These are phyloP conservation scores for Zootermopsis nevadensis DNA, from an alignment of 2,888 invertebrate genomes.

Conservation along the genomic window DNA sequence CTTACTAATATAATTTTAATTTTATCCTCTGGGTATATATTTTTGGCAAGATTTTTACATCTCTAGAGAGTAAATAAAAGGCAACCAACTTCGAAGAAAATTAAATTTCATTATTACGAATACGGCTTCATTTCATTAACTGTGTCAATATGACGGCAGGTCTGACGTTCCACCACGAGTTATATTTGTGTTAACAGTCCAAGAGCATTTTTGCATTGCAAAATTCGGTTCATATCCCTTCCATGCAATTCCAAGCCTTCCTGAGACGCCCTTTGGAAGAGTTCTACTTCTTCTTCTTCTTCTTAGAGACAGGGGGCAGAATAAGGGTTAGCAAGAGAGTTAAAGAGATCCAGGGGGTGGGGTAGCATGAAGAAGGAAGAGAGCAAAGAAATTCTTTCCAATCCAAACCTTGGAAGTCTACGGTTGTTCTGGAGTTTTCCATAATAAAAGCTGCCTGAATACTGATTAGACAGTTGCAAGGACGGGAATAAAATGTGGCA, in stretches of 20 bases:
- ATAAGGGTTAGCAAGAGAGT: background rate
- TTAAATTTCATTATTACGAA: background rate
- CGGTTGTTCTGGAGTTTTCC: background rate
- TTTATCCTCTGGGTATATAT: background rate
- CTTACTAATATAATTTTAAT: background rate
- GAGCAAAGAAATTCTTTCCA: background rate
- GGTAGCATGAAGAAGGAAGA: background rate
- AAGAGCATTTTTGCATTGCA: background rate
- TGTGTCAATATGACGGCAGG: background rate
- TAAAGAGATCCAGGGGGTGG: background rate
- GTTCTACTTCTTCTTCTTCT: background rate
- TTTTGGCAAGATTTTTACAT: background rate
- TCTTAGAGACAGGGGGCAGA: background rate
- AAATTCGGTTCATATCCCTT: background rate
- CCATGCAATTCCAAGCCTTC: background rate
- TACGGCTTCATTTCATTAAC: background rate
- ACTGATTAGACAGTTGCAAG: slow-evolving; percentile 36
- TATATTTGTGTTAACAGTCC: background rate
- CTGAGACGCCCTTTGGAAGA: background rate
- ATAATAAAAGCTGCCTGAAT: slow-evolving; percentile 13
- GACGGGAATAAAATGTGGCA: slow-evolving; percentile 15
- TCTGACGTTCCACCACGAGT: background rate
- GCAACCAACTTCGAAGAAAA: slow-evolving; percentile 9
- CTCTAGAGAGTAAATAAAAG: background rate
- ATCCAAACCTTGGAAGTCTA: background rate